Base-by-base conservation (phyloP, 2,888 invertebrate genomes). In the Pogonocherus hispidulus region DNA sequence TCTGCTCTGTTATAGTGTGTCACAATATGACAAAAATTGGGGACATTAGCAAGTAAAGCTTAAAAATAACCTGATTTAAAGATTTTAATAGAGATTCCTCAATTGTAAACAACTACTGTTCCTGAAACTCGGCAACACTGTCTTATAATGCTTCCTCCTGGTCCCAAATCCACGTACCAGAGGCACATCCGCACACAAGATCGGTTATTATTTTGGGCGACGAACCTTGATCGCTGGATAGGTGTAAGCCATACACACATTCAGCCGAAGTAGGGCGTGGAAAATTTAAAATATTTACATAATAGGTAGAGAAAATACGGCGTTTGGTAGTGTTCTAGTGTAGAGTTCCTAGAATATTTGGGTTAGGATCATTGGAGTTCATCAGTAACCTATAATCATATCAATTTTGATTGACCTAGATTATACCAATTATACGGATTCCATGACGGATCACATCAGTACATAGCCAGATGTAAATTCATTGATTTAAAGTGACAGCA, bases 91-190 rank as follows among this genome's bases (percentile, higher is more conserved):
- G n/a, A n/a, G n/a, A n/a, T n/a, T n/a, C n/a, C n/a, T n/a, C n/a
- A n/a, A n/a, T n/a, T n/a, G n/a, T n/a, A n/a, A n/a, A n/a, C n/a
- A n/a, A n/a, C n/a, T n/a, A n/a, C n/a, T 27, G 27, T 27, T 27
- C 8, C 27, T 27, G 14, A 41, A n/a, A 41, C 5, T n/a, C 14
- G 41, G 14, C 41, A 41, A 41, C 75, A 76, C 76, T 78, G 81
- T 79, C 81, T 82, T 60, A 81, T 81, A 80, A 77, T 78, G 81
- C 76, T 80, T 80, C 79, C 80, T 79, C 72, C 44, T 62, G 11
- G 62, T 49, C 22, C 51, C 62, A 23, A 41, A 62, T 62, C 62
- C 51, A 62, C 62, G 35, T 14, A 51, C 37, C 27, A 27, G 35
- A 37, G 37, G 51, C 37, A 62, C 51, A 62, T 62, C 62, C 62